These are phyloP conservation scores for Nycteola revayana DNA, from an alignment of 2,888 invertebrate genomes.

Conservation along the genomic window DNA sequence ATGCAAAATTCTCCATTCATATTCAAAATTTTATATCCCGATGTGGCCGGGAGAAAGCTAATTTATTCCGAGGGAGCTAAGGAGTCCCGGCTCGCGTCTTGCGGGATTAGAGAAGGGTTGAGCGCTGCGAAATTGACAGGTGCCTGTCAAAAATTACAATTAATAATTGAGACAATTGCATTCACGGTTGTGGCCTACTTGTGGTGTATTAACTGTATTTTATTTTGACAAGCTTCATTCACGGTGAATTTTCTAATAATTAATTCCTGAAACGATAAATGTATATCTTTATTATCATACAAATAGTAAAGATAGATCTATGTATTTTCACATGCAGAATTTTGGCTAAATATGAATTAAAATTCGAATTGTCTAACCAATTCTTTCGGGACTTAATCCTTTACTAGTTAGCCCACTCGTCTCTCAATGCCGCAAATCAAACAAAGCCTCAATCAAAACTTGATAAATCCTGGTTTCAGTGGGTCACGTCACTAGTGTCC, in stretches of 20 bases:
- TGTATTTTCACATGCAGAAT: too few relatives aligned
- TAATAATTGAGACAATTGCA: conserved; percentile 76
- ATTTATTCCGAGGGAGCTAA: conserved; percentile 86
- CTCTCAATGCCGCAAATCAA: too few relatives aligned
- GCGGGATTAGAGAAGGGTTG: conserved; percentile 80
- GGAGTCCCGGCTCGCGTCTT: conserved; percentile 73
- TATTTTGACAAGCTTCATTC: conserved; percentile 13
- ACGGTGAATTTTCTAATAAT: conserved; percentile 7
- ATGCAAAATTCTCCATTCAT: conserved; percentile 94
- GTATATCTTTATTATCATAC: too few relatives aligned
- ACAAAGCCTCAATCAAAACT: too few relatives aligned
- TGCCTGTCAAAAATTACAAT: conserved; percentile 82
- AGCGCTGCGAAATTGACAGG: conserved; percentile 78
- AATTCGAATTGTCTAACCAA: too few relatives aligned
- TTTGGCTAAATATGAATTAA: too few relatives aligned
- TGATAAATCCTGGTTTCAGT: too few relatives aligned
- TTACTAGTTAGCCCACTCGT: too few relatives aligned
- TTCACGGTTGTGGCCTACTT: conserved; percentile 34
- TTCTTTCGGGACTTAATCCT: too few relatives aligned
- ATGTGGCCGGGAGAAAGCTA: conserved; percentile 86
- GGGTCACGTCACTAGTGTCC: conserved; percentile 37
- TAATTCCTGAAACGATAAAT: too few relatives aligned
- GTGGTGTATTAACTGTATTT: conserved; percentile 20
- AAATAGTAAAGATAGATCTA: too few relatives aligned
- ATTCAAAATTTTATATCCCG: conserved; percentile 94